Evolutionary conservation across 1,140 invertebrate genomes (phyloP), one percentile per base, ranked within the genome.

Genomic region (Cepaea nemoralis): DNA sequence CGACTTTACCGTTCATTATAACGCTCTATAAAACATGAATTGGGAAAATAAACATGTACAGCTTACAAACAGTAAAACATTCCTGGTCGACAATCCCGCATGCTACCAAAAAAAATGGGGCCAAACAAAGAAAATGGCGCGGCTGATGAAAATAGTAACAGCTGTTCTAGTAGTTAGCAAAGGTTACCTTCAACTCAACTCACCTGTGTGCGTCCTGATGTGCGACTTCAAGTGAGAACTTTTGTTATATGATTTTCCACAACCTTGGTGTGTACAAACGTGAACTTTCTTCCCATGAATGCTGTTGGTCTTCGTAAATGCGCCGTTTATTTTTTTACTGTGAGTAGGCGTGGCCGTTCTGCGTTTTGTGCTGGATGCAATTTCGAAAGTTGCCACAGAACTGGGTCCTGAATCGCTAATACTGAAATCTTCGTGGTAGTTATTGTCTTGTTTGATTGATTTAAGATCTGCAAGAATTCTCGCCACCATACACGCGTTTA

Each of bases 221-320:
- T 95, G 94, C 2, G 94, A 93, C 85, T 95, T 94, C 74, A 95
- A 90, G 89, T 95, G 94, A 6, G 94, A 95, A 78, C 93, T 94
- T 88, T 95, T 95, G 8, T 93, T 94, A 89, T 95, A 95, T 0
- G 93, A 94, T 89, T 95, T 95, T 31, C 89, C 91, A 88, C 95
- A 95, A 27, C 94, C 94, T 0, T 93, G 92, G 87, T 94, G 87
- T 3, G 93, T 91, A 86, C 94, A 95, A 3, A 93, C 93, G 88
- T 94, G 94, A 33, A 59, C 73, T 67, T 80, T 80, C 27, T 80
- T 80, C 33, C 78, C 91, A 92, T 16, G 93, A 93, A 59, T 93
- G 90, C 67, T 93, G 92, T 81, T 93, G 91, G 27, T 92, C 87
- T 19, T 92, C 91, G 90, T 92, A 92, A 8, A 91, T 90, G 22